These are phyloP conservation scores for Metallyticus violacea DNA, from an alignment of 2,888 invertebrate species.

Conservation along the genomic window DNA sequence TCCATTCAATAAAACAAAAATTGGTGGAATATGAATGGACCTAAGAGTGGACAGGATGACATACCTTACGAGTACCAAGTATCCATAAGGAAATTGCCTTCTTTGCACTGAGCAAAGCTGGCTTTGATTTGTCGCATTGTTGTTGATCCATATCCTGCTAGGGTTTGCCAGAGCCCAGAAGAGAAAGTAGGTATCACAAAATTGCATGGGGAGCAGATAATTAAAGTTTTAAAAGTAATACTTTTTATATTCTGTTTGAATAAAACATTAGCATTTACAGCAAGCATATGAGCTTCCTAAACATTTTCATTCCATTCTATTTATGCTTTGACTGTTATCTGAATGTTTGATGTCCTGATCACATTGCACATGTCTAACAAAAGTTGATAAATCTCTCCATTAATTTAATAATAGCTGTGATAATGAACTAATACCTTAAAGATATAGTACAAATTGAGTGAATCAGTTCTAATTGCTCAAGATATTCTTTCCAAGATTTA, in stretches of 20 bases:
- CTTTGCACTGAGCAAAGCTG: conserved; percentile 81
- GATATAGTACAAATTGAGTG: too few relatives aligned
- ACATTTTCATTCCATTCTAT: not conserved
- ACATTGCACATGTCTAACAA: too few relatives aligned
- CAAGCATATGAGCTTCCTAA: not conserved
- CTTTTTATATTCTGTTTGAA: not conserved
- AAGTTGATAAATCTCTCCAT: too few relatives aligned
- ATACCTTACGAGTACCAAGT: conserved; percentile 90
- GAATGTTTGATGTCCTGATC: too few relatives aligned
- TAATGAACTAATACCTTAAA: too few relatives aligned
- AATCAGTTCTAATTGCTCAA: too few relatives aligned
- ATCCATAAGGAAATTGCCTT: conserved; percentile 93
- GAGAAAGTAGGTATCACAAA: conserved; percentile 45
- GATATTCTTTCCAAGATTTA: too few relatives aligned
- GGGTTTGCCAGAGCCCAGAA: conserved; percentile 49
- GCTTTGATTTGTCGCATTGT: conserved; percentile 62
- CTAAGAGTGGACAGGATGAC: conserved; percentile 40
- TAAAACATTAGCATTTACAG: not conserved
- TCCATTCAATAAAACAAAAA: not conserved
- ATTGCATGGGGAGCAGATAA: not conserved
- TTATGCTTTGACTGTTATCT: too few relatives aligned
- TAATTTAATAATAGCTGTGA: too few relatives aligned
- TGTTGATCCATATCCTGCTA: conserved; percentile 64
- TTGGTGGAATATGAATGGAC: not conserved
- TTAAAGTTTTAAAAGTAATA: not conserved